phyloP scores from a whole-genome alignment of 1,140 invertebrate species.

The Stratiolaelaps scimitus region DNA sequence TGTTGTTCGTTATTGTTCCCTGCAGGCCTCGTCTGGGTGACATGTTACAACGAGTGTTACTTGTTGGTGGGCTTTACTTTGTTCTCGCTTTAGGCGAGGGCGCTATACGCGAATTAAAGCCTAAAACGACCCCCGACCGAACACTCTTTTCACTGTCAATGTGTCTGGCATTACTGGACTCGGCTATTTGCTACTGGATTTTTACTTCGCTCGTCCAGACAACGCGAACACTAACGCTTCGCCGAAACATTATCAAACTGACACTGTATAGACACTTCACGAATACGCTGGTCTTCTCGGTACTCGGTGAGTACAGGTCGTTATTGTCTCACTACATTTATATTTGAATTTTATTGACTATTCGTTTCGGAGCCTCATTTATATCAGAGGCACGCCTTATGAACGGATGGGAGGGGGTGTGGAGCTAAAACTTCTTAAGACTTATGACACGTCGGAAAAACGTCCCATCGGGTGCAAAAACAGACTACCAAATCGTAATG shows the following conservation, averaged over 20 bases:
- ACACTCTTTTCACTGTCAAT: slow-evolving; percentile 48
- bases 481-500: too few species aligned
- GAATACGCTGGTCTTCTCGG: slow-evolving; percentile 76
- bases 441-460: too few species aligned
- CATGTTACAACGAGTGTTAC: slow-evolving; percentile 68
- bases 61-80: slow-evolving; percentile 66
- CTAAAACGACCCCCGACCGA: slow-evolving; percentile 45
- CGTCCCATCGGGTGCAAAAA: too few species aligned
- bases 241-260: slow-evolving; percentile 75
- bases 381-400: too few species aligned
- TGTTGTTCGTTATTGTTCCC: slow-evolving; percentile 33
- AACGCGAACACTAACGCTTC: slow-evolving; percentile 65
- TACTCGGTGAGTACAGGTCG: slow-evolving; percentile 47
- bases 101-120: slow-evolving; percentile 56
- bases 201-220: slow-evolving; percentile 67
- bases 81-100: slow-evolving; percentile 65
- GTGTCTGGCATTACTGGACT: slow-evolving; percentile 55
- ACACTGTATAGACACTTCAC: slow-evolving; percentile 80
- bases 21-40: slow-evolving; percentile 66
- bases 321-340: slow-evolving; percentile 29
- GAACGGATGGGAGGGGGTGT: too few species aligned
- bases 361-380: too few species aligned
- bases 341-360: too few species aligned
- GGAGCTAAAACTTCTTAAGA: too few species aligned
- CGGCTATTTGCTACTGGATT: slow-evolving; percentile 58